Conservation (phyloP, 2,113 vertebrate genomes). For the Australoheros scitulus region DNA sequence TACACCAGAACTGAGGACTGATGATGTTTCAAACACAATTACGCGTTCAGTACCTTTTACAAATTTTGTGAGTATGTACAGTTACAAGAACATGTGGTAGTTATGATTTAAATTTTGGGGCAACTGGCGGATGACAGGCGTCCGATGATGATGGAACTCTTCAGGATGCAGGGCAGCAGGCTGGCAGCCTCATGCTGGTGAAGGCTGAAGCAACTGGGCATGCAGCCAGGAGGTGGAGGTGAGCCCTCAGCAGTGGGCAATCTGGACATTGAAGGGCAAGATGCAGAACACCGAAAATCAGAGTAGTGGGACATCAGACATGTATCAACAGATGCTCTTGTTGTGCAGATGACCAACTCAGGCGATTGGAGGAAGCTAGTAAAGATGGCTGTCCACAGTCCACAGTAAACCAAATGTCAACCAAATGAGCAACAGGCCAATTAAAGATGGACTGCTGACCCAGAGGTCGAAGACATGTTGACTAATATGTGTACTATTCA, state of each 20-base stretch:
- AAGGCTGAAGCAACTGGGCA: neutral
- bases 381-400: neutral
- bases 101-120: neutral
- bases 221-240: neutral
- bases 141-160: neutral
- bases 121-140: neutral
- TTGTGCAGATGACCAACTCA: neutral
- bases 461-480: neutral
- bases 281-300: neutral
- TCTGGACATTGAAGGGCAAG: conserved; percentile 5
- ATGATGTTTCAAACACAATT: neutral
- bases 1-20: neutral
- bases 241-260: neutral
- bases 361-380: neutral
- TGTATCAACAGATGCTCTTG: conserved; percentile 1
- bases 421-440: neutral
- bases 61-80: neutral
- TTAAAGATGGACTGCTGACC: neutral
- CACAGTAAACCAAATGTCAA: no score
- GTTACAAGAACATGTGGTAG: conserved; percentile 8
- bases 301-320: neutral
- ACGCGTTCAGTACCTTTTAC: neutral
- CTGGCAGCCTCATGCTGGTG: neutral
- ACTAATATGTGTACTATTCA: neutral
- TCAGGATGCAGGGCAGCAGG: neutral